Base-by-base conservation (phyloP, 2,888 invertebrate genomes). In the Sphaeridia pumilis region DNA sequence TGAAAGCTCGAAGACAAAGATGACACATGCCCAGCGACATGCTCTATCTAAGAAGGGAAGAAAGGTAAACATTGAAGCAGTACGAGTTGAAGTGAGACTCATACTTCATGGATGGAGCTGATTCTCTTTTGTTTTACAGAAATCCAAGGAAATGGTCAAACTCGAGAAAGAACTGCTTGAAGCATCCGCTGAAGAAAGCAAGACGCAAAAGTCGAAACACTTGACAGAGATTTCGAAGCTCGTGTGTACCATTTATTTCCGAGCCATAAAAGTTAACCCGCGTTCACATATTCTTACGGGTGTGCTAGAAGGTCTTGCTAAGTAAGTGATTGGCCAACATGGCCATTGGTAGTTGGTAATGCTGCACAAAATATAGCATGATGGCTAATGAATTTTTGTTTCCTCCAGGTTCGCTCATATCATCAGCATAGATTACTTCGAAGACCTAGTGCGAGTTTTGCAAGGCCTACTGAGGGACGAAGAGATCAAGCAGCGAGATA, bases 381-480 rank as follows among this genome's bases (percentile, higher is more conserved):
- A 14, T 46, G 28, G 7, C 28, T 46, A 20, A 46, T 31, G 4
- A 38, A 21, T 41, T 53, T 56, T 57, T n/a, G n/a, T n/a, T 53
- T 45, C 38, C 55, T 73, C 64, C 67, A 93, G 92, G 68, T 97
- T 89, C 75, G 87, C 94, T 0, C 93, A 94, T 72, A 84, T 94
- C 45, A 93, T 98, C 60, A 97, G 90, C 73, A 71, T 95, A 59
- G 94, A 97, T 61, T 95, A 87, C 74, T 97, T 94, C 73, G 82
- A 89, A 56, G 97, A 97, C 74, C 76, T 98, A 60, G 84, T 97
- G 42, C 77, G 79, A 57, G 83, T 87, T 48, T 74, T 97, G 53
- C 79, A 84, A 65, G 75, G 76, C 1, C 75, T 95, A 54, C 74
- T 93, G 54, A 78, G 80, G 55, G 48, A 56, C 17, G 57, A 57